Evolutionary conservation across 2,113 vertebrate genomes (phyloP).

Genomic region (Microcebus jonahi): DNA sequence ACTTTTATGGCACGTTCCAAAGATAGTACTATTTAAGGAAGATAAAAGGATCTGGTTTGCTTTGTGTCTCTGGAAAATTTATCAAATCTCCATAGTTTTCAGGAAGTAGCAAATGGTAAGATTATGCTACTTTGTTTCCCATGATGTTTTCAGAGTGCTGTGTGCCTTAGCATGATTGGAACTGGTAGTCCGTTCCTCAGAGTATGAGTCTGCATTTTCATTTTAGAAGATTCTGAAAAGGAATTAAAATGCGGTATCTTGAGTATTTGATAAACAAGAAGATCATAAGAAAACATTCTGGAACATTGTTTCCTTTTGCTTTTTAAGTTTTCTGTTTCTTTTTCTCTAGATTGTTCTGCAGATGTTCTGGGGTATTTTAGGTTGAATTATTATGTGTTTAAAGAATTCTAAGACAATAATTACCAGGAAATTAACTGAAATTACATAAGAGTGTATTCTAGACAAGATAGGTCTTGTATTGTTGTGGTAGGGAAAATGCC

Average conservation of each 20-base stretch:
- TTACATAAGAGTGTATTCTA: background rate
- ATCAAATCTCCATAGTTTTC: background rate
- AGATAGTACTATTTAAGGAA: background rate
- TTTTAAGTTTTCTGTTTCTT: background rate
- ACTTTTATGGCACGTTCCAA: background rate
- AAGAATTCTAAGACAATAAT: conserved; percentile 34
- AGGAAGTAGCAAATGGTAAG: background rate
- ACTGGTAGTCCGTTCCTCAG: background rate
- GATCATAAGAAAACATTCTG: background rate
- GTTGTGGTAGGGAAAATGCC: background rate
- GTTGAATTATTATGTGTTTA: conserved; percentile 26
- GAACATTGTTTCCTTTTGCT: background rate
- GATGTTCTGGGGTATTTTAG: background rate
- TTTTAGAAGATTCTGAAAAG: background rate
- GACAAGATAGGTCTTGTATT: background rate
- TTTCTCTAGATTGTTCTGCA: background rate
- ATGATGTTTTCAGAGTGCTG: background rate
- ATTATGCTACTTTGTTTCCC: background rate
- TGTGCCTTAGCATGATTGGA: background rate
- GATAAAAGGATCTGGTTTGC: background rate
- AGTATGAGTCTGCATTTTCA: background rate
- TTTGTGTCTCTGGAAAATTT: background rate
- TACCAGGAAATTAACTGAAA: conserved; percentile 24
- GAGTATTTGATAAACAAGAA: background rate
- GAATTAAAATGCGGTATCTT: background rate